These are phyloP conservation scores for Bos javanicus DNA, from an alignment of 2,113 vertebrate species.

Conservation along the genomic window DNA sequence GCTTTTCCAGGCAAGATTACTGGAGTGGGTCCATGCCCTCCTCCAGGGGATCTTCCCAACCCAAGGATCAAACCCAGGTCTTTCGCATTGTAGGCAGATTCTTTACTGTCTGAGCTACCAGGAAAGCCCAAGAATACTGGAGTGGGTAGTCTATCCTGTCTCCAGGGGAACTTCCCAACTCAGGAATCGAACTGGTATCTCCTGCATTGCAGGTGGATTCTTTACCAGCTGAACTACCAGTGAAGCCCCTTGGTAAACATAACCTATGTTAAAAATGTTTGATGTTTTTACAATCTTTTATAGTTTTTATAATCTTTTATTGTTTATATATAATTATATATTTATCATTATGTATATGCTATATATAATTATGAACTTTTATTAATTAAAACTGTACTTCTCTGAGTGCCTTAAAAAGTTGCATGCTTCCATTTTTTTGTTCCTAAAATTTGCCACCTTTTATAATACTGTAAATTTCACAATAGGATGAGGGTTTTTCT, in stretches of 20 bases:
- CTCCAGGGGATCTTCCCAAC: not conserved
- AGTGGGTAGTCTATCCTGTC: not conserved
- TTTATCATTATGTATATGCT: not conserved
- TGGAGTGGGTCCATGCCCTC: not conserved
- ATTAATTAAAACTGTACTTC: not conserved
- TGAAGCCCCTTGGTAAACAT: not conserved
- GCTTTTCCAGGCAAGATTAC: not conserved
- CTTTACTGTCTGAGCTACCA: not conserved
- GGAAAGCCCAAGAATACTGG: not conserved
- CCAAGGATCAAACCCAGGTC: not conserved
- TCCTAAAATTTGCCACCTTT: not conserved
- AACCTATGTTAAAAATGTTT: not conserved
- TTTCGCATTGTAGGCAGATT: not conserved
- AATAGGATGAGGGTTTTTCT: not conserved
- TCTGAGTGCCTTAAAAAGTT: not conserved
- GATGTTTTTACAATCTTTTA: not conserved
- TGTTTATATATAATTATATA: not conserved
- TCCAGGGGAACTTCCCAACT: not conserved
- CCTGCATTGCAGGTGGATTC: not conserved
- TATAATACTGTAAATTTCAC: not conserved
- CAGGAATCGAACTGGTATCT: not conserved
- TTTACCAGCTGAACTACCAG: not conserved
- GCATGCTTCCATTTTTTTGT: not conserved
- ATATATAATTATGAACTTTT: not conserved
- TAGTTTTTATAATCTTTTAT: not conserved